A percentile compares a stretch with the other conserved stretches of the same genome.
These are phyloP conservation scores for Meriones psammophilus DNA, from an alignment of 2,797 vertebrate species.

Conservation along the genomic window DNA sequence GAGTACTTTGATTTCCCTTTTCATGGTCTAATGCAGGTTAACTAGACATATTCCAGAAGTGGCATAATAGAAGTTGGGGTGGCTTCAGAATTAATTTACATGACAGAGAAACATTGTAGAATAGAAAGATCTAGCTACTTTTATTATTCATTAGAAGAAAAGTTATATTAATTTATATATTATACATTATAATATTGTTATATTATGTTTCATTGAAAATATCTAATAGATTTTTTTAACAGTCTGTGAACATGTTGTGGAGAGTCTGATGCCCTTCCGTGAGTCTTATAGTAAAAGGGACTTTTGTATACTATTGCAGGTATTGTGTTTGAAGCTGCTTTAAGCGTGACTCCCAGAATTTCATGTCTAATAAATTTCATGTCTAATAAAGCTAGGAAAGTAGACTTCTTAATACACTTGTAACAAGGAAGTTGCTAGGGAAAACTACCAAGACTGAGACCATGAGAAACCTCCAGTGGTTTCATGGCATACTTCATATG, in stretches of 20 bases:
- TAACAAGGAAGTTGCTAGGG: background rate
- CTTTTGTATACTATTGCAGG: background rate
- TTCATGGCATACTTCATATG: slow-evolving; percentile 42
- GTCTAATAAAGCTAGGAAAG: background rate
- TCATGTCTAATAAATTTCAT: background rate
- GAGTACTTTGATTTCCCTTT: background rate
- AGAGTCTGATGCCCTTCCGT: background rate
- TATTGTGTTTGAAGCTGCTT: background rate
- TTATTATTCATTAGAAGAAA: background rate
- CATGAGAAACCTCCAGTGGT: background rate
- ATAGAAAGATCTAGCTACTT: background rate
- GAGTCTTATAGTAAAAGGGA: background rate
- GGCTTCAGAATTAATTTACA: slow-evolving; percentile 31
- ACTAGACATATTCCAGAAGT: background rate
- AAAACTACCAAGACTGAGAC: background rate
- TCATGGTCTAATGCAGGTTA: background rate
- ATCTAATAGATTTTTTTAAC: background rate
- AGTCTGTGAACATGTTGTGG: background rate
- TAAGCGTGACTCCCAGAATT: background rate
- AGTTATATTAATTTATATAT: too few relatives aligned
- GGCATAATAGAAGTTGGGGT: background rate
- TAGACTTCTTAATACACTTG: background rate
- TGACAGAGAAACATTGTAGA: background rate
- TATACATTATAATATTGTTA: background rate
- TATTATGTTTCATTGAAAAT: background rate